These are phyloP conservation scores for Pristionchus exspectatus DNA, from an alignment of 2,888 invertebrate species.

Conservation along the genomic window DNA sequence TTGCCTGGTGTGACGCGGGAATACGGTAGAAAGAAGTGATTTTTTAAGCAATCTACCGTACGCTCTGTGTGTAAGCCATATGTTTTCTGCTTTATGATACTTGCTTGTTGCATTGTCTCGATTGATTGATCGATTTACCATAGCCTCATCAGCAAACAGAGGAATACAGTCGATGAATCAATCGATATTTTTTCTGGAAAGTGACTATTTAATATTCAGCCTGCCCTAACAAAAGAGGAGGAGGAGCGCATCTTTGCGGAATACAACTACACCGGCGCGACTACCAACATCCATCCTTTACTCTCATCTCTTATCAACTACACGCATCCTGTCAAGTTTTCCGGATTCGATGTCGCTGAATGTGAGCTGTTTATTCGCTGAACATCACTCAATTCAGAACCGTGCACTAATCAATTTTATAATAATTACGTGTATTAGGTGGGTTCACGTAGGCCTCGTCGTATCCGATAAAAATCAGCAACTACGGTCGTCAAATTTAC, in stretches of 20 bases:
- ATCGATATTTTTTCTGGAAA: neutral
- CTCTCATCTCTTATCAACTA: conserved; percentile 99
- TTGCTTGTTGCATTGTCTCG: neutral
- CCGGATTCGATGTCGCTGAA: conserved; percentile 96
- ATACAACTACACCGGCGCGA: conserved; percentile 92
- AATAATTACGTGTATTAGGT: too few species aligned
- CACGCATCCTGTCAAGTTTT: conserved; percentile 99
- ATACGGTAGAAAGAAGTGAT: neutral
- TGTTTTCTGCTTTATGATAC: neutral
- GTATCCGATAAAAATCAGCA: too few species aligned
- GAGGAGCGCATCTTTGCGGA: conserved; percentile 81
- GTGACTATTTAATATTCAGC: conserved; percentile 69
- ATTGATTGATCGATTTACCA: neutral
- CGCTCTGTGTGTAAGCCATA: conserved; percentile 5
- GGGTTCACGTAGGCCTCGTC: too few species aligned
- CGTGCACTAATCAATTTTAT: too few species aligned
- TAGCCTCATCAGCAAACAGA: neutral
- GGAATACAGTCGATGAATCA: neutral
- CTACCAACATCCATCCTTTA: conserved; percentile 98
- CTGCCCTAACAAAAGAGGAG: conserved; percentile 81
- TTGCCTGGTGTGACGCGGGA: conserved; percentile 43
- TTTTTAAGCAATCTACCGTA: neutral
- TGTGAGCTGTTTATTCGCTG: conserved; percentile 82
- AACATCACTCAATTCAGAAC: too few species aligned
- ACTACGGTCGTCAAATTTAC: too few species aligned